These are phyloP conservation scores for Anguilla japonica DNA, from an alignment of 2,113 vertebrate genomes.

Conservation along the genomic window DNA sequence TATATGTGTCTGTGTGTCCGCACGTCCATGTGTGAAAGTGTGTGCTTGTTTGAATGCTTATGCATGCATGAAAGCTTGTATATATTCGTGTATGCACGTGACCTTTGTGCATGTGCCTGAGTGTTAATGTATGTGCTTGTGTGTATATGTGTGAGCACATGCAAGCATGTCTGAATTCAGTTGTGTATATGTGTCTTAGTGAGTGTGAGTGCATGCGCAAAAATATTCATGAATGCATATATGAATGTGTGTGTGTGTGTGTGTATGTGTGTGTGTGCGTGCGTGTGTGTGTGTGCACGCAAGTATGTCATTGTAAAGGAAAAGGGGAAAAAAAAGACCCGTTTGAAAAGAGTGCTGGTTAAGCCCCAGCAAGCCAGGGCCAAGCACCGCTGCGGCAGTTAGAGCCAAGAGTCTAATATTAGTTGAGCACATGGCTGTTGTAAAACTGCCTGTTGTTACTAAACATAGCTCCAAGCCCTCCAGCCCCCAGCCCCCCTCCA, in stretches of 20 bases:
- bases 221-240: not conserved
- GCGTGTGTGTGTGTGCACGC: not conserved
- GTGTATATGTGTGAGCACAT: no score
- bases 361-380: not conserved
- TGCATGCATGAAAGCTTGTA: not conserved
- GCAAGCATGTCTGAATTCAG: no score
- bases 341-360: not conserved
- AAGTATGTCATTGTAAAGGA: not conserved
- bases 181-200: no score
- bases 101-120: no score
- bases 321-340: not conserved
- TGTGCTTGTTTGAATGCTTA: not conserved
- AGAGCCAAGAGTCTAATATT: constrained; percentile 1
- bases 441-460: not conserved
- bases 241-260: not conserved
- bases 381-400: not conserved
- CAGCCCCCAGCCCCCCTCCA: not conserved
- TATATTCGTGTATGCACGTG: not conserved
- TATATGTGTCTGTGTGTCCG: no score
- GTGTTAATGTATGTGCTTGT: no score
- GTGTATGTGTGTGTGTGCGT: not conserved
- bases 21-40: not conserved
- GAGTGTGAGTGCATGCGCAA: no score
- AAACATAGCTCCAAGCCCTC: not conserved
- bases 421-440: not conserved